Evolutionary conservation across 1,140 invertebrate genomes (phyloP).

Genomic region (Hyles euphorbiae): DNA sequence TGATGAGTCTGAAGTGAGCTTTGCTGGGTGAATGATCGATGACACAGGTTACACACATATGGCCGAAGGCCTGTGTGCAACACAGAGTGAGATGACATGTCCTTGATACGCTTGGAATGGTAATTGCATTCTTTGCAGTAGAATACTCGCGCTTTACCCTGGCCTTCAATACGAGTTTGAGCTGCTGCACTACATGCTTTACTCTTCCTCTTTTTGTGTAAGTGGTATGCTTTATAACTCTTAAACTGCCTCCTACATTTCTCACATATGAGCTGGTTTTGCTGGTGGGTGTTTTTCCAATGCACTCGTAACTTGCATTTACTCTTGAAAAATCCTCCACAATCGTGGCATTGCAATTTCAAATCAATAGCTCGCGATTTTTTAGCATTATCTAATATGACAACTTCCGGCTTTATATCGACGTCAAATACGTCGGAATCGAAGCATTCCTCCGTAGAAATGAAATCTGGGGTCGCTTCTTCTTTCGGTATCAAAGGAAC

Average conservation of each 20-base stretch:
- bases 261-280: constrained; percentile 34
- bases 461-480: background rate
- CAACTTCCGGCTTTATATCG: constrained; percentile 2
- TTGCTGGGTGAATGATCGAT: constrained; percentile 40
- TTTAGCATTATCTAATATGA: background rate
- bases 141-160: constrained; percentile 43
- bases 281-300: constrained; percentile 52
- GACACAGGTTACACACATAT: constrained; percentile 43
- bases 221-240: constrained; percentile 39
- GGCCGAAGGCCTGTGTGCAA: constrained; percentile 47
- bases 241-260: constrained; percentile 52
- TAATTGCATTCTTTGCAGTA: constrained; percentile 49
- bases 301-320: constrained; percentile 62
- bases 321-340: constrained; percentile 48
- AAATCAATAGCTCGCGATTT: constrained; percentile 32
- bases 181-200: constrained; percentile 30
- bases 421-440: background rate
- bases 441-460: background rate
- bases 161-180: constrained; percentile 39
- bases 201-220: constrained; percentile 34
- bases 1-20: constrained; percentile 41
- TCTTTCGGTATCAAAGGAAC: background rate
- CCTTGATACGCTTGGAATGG: constrained; percentile 35
- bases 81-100: constrained; percentile 44
- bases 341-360: constrained; percentile 53